These are phyloP conservation scores for Alligator mississippiensis DNA, from an alignment of 2,113 vertebrate genomes.

Conservation along the genomic window DNA sequence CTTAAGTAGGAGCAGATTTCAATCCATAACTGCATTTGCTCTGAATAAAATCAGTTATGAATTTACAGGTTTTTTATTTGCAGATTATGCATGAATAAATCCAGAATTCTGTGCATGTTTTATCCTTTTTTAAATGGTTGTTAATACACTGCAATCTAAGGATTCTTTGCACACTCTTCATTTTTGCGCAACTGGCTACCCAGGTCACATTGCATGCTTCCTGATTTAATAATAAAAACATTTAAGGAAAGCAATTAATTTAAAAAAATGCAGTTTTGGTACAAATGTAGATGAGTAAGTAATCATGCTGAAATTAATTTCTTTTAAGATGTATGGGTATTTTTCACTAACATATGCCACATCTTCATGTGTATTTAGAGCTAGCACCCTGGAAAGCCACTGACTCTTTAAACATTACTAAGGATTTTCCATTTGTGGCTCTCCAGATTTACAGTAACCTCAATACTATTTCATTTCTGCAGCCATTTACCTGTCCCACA, in stretches of 20 bases:
- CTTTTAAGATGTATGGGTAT: not conserved
- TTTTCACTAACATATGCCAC: not conserved
- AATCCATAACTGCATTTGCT: fast-evolving
- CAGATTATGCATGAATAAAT: not conserved
- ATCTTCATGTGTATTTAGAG: not conserved
- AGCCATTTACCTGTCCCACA: not conserved
- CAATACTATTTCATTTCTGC: no score
- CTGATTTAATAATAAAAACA: not conserved
- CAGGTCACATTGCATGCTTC: not conserved
- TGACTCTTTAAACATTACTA: not conserved
- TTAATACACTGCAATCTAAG: not conserved
- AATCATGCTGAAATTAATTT: not conserved
- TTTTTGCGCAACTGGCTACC: not conserved
- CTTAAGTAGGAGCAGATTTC: fast-evolving
- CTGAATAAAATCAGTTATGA: not conserved
- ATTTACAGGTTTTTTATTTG: not conserved
- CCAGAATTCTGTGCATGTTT: not conserved
- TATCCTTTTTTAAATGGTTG: not conserved
- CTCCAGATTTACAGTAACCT: no score
- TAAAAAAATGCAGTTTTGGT: not conserved
- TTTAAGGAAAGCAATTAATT: not conserved
- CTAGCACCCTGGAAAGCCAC: not conserved
- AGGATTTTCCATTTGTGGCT: no score
- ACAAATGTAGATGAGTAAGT: not conserved
- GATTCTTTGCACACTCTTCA: not conserved